Evolutionary conservation across 2,888 invertebrate genomes (phyloP), one percentile per base, ranked within the genome.

Genomic region (Eledone cirrhosa): DNA sequence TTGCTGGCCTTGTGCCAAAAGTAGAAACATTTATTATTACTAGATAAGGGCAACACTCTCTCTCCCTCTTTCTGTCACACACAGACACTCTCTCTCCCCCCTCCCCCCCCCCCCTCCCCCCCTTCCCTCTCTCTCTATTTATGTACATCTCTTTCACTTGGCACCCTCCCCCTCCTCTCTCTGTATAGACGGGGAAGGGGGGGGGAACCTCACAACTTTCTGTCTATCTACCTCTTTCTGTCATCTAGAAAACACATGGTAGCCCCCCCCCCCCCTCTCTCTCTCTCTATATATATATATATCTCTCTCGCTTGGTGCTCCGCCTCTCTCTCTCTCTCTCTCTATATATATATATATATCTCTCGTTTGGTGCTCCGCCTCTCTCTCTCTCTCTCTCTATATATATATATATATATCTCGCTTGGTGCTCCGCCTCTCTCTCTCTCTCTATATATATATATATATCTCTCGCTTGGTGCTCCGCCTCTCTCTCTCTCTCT

Each of bases 291-390:
- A n/a, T n/a, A n/a, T n/a, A n/a, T n/a, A n/a, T n/a, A n/a, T n/a
- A n/a, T n/a, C n/a, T n/a, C n/a, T n/a, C n/a, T n/a, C n/a, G n/a
- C n/a, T n/a, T n/a, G n/a, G n/a, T n/a, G 4, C 80, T 79, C 65
- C 79, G 59, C 41, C 79, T 47, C 47, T 79, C 77, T 41, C 77
- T 78, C n/a, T 77, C 41, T 33, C 77, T 74, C 53, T 78, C 78
- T 65, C 65, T 27, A n/a, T n/a, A n/a, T n/a, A n/a, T n/a, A n/a
- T n/a, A n/a, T n/a, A n/a, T n/a, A n/a, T n/a, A n/a, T n/a, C n/a
- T n/a, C n/a, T n/a, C n/a, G n/a, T n/a, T n/a, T n/a, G n/a, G n/a
- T n/a, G n/a, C 31, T 80, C 79, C 69, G 78, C 78, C 31, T 79
- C 78, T 27, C 78, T 78, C 72, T 81, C 79, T 33, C 75, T 76